Conservation (phyloP, 64 coral and sea anemone species). For the Montipora efflorescens region DNA sequence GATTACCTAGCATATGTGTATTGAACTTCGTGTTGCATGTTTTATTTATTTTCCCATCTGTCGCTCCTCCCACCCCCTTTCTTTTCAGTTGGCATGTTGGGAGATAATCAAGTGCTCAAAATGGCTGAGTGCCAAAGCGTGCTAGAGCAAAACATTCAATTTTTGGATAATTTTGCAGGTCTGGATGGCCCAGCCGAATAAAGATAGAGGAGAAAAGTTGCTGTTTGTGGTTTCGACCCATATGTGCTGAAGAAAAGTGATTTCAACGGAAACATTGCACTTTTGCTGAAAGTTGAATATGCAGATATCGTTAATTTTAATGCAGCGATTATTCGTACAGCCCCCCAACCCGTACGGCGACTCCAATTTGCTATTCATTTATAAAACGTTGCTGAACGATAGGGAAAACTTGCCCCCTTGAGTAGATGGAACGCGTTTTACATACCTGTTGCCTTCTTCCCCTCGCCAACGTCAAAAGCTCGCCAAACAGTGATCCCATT, state of each 20-base stretch:
- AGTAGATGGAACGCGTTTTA: too few relatives aligned
- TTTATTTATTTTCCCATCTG: too few relatives aligned
- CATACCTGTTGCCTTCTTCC: slow-evolving; percentile 15
- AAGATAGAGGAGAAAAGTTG: slow-evolving; percentile 67
- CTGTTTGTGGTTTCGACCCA: slow-evolving; percentile 52
- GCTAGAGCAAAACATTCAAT: neutral
- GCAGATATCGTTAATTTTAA: slow-evolving; percentile 3
- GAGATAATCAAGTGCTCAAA: neutral
- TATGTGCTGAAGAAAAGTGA: neutral
- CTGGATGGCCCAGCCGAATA: slow-evolving; percentile 15
- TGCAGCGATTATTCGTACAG: too few relatives aligned
- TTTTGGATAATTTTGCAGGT: slow-evolving; percentile 48
- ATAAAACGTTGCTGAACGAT: too few relatives aligned
- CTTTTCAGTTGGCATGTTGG: slow-evolving; percentile 17
- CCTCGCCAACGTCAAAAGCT: slow-evolving; percentile 64
- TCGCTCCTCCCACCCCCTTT: too few relatives aligned
- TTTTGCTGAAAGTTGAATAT: slow-evolving; percentile 40
- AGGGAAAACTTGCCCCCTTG: too few relatives aligned
- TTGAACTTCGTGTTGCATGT: too few relatives aligned
- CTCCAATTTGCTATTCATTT: too few relatives aligned
- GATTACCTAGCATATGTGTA: too few relatives aligned
- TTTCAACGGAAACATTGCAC: slow-evolving; percentile 25
- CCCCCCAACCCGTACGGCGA: too few relatives aligned
- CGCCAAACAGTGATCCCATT: slow-evolving; percentile 54
- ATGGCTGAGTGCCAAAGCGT: neutral